Conservation (phyloP, 2,888 invertebrate genomes). For the Pyrocoelia pectoralis region DNA sequence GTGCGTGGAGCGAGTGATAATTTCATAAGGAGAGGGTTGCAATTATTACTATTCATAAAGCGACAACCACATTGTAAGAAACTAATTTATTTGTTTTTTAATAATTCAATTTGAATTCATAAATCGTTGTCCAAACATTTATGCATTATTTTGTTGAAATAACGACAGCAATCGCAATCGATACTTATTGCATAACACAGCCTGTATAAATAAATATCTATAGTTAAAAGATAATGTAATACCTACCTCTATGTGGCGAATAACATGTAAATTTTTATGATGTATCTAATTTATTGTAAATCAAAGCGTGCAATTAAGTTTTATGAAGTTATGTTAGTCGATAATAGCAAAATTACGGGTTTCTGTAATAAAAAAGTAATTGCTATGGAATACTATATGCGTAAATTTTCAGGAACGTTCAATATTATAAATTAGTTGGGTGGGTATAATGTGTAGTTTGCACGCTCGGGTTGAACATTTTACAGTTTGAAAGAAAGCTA, state of each 20-base stretch:
- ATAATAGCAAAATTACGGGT: conserved; percentile 4
- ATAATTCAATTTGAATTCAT: no score
- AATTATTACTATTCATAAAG: no score
- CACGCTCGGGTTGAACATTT: conserved; percentile 20
- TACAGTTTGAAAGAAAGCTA: conserved; percentile 21
- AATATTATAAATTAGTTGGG: conserved; percentile 20
- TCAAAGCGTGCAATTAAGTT: background rate
- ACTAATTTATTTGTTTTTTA: no score
- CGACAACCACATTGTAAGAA: no score
- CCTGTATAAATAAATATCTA: no score
- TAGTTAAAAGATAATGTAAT: no score
- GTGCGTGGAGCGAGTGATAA: no score
- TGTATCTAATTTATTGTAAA: background rate
- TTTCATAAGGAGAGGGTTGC: no score
- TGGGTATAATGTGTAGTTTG: conserved; percentile 24
- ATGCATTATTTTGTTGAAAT: no score
- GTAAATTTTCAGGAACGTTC: conserved; percentile 18
- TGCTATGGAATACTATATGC: conserved; percentile 1
- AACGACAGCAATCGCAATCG: no score
- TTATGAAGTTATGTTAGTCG: background rate
- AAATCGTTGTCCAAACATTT: no score
- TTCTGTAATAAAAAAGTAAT: conserved; percentile 9
- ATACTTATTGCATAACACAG: no score
- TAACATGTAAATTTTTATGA: background rate
- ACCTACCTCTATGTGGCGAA: background rate